These are phyloP conservation scores for Gorsachius magnificus DNA, from an alignment of 2,797 vertebrate genomes.

Conservation along the genomic window DNA sequence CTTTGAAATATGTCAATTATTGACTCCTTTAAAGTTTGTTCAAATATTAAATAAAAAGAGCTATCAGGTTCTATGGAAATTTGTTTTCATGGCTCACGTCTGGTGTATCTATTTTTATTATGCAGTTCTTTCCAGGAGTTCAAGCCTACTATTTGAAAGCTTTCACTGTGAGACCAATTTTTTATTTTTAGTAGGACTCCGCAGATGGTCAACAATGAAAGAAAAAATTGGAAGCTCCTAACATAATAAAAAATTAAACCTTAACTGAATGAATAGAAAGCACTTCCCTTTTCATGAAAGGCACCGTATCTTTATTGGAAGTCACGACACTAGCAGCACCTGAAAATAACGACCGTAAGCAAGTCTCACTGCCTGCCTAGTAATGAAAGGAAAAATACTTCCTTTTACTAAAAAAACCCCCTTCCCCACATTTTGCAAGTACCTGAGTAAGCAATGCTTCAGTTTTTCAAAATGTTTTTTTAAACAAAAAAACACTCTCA, in stretches of 20 bases:
- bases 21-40: not conserved
- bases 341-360: not conserved
- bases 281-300: not conserved
- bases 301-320: not conserved
- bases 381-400: not conserved
- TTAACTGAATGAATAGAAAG: not conserved
- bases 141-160: conserved; percentile 26
- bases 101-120: conserved; percentile 44
- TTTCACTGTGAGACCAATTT: not conserved
- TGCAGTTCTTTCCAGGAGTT: not conserved
- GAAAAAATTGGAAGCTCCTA: not conserved
- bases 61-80: not conserved
- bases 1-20: not conserved
- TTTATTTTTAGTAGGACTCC: conserved; percentile 41
- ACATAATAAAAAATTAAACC: not conserved
- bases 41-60: not conserved
- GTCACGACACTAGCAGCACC: not conserved
- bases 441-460: not conserved
- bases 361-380: not conserved
- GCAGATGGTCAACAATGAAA: not conserved
- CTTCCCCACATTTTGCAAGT: not conserved
- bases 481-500: not conserved
- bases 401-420: not conserved
- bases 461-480: not conserved
- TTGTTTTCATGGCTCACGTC: conserved; percentile 1